Percentiles rank a stretch among this genome's conserved stretches.
Evolutionary conservation across 1,140 invertebrate genomes (phyloP).

Genomic region (Cyphomyrmex costatus): DNA sequence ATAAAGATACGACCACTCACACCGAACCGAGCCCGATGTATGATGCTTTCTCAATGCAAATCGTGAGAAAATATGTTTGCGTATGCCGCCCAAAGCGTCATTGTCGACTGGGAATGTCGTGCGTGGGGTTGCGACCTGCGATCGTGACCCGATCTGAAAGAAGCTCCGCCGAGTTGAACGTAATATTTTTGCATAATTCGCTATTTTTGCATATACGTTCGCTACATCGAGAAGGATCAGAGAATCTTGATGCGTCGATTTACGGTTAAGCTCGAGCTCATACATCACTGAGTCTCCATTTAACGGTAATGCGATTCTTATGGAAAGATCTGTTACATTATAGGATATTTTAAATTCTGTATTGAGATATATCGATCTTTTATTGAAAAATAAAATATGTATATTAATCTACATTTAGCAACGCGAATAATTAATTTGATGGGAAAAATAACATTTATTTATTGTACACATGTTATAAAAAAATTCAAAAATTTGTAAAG

Average conservation of each 20-base stretch:
- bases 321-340: constrained; percentile 3
- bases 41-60: constrained; percentile 45
- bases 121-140: constrained; percentile 41
- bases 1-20: constrained; percentile 12
- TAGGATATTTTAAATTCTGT: neutral
- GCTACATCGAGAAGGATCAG: neutral
- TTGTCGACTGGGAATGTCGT: constrained; percentile 57
- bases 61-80: constrained; percentile 49
- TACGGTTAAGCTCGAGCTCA: constrained; percentile 33
- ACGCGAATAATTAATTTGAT: neutral
- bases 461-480: neutral
- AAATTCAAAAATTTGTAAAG: neutral
- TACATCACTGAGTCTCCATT: constrained; percentile 40
- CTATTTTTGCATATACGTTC: constrained; percentile 47
- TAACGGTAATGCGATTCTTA: constrained; percentile 51
- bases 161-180: constrained; percentile 25
- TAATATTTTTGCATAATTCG: constrained; percentile 56
- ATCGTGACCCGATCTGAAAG: constrained; percentile 38
- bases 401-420: neutral
- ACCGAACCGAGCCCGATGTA: neutral
- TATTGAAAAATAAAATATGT: neutral
- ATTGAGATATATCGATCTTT: neutral
- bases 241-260: constrained; percentile 27
- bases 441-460: constrained; percentile 10
- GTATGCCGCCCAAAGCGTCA: constrained; percentile 42